phyloP scores from a whole-genome alignment of 2,797 vertebrate species.

The Cottoperca gobio region DNA sequence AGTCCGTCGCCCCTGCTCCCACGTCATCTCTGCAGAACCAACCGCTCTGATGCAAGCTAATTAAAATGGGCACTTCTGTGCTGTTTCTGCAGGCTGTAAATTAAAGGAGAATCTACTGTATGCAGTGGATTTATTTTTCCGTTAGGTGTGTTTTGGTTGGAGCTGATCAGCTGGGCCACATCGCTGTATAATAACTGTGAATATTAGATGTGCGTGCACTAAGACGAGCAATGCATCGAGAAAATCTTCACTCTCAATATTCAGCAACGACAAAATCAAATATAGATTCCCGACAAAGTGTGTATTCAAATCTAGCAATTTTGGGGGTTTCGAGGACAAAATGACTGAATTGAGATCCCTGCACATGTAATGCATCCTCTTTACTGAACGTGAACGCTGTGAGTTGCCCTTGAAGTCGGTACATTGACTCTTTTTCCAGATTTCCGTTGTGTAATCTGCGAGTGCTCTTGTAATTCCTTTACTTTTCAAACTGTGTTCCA shows the following conservation, averaged over 20 bases:
- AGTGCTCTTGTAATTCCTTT: background rate
- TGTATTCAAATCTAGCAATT: background rate
- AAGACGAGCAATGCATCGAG: background rate
- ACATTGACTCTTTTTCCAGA: background rate
- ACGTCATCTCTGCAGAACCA: conserved; percentile 34
- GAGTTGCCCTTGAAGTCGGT: background rate
- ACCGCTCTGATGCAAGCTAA: conserved; percentile 49
- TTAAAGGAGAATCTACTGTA: conserved; percentile 22
- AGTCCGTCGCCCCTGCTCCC: conserved; percentile 48
- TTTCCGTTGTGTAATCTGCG: too few relatives aligned
- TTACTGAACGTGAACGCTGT: background rate
- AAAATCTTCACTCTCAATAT: background rate
- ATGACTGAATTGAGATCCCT: background rate
- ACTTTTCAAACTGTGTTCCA: background rate
- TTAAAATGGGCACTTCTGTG: conserved; percentile 57
- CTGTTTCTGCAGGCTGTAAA: conserved; percentile 34
- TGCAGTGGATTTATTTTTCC: background rate
- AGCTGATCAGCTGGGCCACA: background rate
- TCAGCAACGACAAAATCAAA: background rate
- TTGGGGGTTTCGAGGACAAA: background rate
- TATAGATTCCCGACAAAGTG: too few relatives aligned
- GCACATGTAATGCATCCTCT: background rate
- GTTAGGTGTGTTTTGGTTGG: background rate
- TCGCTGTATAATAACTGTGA: background rate
- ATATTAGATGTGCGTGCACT: background rate